phyloP scores from a whole-genome alignment of 2,888 invertebrate genomes.

The Cryptocheilus praepositus region DNA sequence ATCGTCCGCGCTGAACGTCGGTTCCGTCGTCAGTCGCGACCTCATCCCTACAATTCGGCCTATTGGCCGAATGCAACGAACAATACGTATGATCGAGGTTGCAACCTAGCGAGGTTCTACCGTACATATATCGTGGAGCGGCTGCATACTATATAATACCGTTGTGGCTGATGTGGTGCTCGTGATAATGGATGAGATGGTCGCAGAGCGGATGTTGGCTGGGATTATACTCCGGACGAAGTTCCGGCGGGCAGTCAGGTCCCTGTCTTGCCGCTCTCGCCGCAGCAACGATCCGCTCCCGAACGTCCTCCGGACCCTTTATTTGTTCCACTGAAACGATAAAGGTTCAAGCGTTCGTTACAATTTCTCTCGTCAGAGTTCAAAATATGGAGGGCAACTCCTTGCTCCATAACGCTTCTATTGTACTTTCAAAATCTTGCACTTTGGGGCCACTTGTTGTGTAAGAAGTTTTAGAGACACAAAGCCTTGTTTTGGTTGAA shows the following conservation, averaged over 20 bases:
- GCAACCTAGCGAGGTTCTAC: too few species aligned
- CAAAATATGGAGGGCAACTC: too few species aligned
- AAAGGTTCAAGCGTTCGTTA: neutral
- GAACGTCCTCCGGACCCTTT: conserved; percentile 82
- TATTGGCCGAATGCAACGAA: too few species aligned
- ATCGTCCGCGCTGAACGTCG: too few species aligned
- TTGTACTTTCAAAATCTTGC: too few species aligned
- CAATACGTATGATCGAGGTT: too few species aligned
- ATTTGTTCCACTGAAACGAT: conserved; percentile 83
- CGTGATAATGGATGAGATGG: conserved; percentile 72
- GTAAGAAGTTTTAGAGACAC: too few species aligned
- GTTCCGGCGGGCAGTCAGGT: conserved; percentile 78
- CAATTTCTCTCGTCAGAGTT: neutral
- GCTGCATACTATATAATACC: conserved; percentile 42
- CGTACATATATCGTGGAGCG: conserved; percentile 20
- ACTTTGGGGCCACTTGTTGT: too few species aligned
- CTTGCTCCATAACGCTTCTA: too few species aligned
- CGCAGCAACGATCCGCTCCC: conserved; percentile 82
- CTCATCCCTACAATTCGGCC: too few species aligned
- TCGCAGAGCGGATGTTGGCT: conserved; percentile 73
- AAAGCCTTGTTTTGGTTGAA: too few species aligned
- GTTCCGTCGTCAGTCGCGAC: too few species aligned
- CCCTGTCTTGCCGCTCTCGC: conserved; percentile 79
- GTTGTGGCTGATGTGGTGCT: conserved; percentile 72
- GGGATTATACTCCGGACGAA: conserved; percentile 73